Conservation (phyloP, 2,797 vertebrate species). For the Spheniscus humboldti region DNA sequence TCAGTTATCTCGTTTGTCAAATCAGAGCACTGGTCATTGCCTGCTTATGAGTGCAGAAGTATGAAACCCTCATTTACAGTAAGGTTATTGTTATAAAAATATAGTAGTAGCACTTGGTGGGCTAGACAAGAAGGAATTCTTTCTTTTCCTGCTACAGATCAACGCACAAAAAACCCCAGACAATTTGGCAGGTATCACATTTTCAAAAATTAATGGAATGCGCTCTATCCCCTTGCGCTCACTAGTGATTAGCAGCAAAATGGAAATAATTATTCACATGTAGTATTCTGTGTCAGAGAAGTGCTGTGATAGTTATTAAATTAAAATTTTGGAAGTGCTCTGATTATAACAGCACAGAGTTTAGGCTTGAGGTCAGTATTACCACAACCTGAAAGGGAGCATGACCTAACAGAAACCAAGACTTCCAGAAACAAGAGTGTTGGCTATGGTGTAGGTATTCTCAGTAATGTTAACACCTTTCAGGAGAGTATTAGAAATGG, state of each 20-base stretch:
- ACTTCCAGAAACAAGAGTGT: background rate
- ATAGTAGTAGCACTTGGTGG: background rate
- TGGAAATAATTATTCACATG: background rate
- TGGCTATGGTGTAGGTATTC: background rate
- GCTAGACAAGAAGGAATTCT: background rate
- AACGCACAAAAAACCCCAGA: background rate
- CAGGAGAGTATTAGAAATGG: background rate
- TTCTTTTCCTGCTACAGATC: background rate
- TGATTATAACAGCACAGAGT: background rate
- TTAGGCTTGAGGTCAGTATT: background rate
- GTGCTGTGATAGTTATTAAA: background rate
- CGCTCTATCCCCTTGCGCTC: background rate
- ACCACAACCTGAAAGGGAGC: background rate
- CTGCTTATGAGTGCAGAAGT: background rate
- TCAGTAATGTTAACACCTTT: background rate
- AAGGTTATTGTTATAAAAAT: background rate
- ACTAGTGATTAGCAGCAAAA: background rate
- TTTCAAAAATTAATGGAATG: background rate
- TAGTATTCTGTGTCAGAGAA: background rate
- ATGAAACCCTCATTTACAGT: background rate
- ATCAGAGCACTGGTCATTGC: background rate
- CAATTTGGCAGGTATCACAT: background rate
- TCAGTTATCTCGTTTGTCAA: conserved; percentile 21
- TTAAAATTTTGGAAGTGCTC: background rate
- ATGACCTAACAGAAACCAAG: background rate